Evolutionary conservation across 2,797 vertebrate genomes (phyloP).

Genomic region (Prionace glauca): DNA sequence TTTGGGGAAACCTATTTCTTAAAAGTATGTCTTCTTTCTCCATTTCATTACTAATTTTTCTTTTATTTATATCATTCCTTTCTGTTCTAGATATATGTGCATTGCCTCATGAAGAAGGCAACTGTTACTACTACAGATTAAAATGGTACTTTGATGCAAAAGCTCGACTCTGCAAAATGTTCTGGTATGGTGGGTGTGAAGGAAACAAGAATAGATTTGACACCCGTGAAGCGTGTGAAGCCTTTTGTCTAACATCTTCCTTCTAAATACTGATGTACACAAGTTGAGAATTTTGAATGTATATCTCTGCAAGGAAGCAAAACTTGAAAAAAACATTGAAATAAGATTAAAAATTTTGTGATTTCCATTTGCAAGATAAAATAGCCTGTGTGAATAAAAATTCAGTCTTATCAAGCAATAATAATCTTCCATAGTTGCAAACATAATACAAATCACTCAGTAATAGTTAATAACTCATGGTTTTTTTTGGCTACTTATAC

Average conservation of each 20-base stretch:
- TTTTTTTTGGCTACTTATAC: neutral
- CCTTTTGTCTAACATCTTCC: conserved; percentile 49
- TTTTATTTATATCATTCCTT: neutral
- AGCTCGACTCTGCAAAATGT: conserved; percentile 55
- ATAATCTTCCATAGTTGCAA: neutral
- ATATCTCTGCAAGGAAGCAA: neutral
- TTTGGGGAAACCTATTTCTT: neutral
- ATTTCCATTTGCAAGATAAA: neutral
- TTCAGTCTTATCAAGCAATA: neutral
- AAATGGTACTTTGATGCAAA: conserved; percentile 65
- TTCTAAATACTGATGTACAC: neutral
- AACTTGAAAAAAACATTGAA: neutral
- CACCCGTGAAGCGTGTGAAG: conserved; percentile 60
- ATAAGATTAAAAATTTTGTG: neutral
- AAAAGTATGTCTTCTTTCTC: neutral
- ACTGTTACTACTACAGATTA: conserved; percentile 60
- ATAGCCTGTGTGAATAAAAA: neutral
- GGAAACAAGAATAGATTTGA: conserved; percentile 70
- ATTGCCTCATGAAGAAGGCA: conserved; percentile 54
- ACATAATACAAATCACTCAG: neutral
- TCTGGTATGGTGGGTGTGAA: conserved; percentile 73
- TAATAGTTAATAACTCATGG: neutral
- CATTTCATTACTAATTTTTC: neutral
- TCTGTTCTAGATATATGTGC: conserved; percentile 56
- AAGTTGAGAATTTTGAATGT: neutral